A percentile compares a stretch with the other conserved stretches of the same genome.
Conservation (phyloP, 2,888 invertebrate genomes). For the Lasioglossum calceatum region DNA sequence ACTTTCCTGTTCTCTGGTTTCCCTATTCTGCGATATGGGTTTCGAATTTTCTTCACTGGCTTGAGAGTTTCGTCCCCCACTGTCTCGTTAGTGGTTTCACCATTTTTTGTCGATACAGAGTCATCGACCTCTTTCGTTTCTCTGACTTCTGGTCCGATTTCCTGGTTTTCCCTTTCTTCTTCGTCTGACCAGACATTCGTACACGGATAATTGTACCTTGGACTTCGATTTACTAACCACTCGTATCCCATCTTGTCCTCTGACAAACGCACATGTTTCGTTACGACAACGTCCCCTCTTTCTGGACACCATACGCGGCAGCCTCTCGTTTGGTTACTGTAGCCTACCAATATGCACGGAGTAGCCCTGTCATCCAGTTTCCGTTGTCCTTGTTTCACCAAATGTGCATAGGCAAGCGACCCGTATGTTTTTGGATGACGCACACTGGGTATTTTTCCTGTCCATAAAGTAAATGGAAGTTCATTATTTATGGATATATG, state of each 20-base stretch:
- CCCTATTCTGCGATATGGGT: slow-evolving; percentile 4
- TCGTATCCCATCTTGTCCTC: slow-evolving; percentile 18
- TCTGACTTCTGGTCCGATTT: background rate
- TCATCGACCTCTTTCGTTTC: background rate
- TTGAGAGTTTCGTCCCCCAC: too few species aligned
- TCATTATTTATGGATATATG: background rate
- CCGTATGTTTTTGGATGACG: slow-evolving; percentile 22
- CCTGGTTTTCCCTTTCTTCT: slow-evolving; percentile 18
- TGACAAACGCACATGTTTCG: slow-evolving; percentile 30
- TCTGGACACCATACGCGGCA: slow-evolving; percentile 24
- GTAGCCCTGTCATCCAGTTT: slow-evolving; percentile 11
- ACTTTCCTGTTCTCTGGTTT: background rate
- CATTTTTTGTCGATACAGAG: too few species aligned
- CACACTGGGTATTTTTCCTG: slow-evolving; percentile 6
- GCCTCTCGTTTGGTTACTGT: slow-evolving; percentile 19
- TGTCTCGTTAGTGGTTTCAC: too few species aligned
- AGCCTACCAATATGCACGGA: slow-evolving; percentile 13
- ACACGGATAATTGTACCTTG: background rate
- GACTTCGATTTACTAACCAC: background rate
- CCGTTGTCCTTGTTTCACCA: background rate
- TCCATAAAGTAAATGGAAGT: background rate
- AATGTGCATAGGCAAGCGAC: slow-evolving; percentile 2
- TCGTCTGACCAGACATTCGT: background rate
- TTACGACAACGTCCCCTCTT: slow-evolving; percentile 12
- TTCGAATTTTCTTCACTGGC: background rate